These are phyloP conservation scores for Epizoanthus rinbou DNA, from an alignment of 92 coral and sea anemone species.

Conservation along the genomic window DNA sequence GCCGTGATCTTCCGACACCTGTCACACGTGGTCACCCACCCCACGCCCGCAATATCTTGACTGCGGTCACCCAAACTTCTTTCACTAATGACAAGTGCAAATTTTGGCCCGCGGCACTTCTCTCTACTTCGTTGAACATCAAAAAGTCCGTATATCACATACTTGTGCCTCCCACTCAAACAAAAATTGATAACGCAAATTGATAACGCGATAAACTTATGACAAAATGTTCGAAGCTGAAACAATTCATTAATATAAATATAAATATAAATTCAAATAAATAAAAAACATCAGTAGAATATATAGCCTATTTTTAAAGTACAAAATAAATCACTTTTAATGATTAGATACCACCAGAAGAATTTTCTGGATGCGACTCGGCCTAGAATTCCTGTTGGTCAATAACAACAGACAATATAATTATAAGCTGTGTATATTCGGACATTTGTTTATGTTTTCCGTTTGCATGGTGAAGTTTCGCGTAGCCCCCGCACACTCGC, in stretches of 20 bases:
- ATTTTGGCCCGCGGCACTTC: neutral
- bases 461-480: constrained; percentile 23
- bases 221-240: too few relatives aligned
- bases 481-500: neutral
- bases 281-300: neutral
- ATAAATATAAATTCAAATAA: neutral
- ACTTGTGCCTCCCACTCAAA: too few relatives aligned
- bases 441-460: neutral
- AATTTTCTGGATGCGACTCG: neutral
- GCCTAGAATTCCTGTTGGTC: neutral
- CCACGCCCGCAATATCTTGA: too few relatives aligned
- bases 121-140: too few relatives aligned
- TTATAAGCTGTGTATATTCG: neutral
- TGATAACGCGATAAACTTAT: too few relatives aligned
- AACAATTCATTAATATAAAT: neutral
- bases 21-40: neutral
- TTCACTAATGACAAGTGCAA: neutral
- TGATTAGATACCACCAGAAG: neutral
- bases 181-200: too few relatives aligned
- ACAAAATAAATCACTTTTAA: neutral
- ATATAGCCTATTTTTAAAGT: neutral
- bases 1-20: constrained; percentile 16
- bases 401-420: too few relatives aligned
- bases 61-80: neutral
- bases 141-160: too few relatives aligned